Evolutionary conservation across 2,113 vertebrate species (phyloP).

Genomic region (Platysternon megacephalum): DNA sequence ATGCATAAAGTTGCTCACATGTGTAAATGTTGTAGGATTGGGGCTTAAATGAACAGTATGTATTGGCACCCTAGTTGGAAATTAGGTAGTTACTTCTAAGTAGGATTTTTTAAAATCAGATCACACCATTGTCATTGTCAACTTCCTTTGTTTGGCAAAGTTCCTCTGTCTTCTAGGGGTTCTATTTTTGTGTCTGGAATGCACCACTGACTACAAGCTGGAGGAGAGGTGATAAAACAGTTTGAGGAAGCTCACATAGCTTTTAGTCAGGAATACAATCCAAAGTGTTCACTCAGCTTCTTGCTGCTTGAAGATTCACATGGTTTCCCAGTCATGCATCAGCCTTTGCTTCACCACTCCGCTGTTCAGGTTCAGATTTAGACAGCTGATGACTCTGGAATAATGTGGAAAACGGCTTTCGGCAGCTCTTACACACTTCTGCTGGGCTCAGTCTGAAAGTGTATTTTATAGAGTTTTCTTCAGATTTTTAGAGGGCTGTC

Average conservation of each 20-base stretch:
- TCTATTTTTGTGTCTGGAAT: neutral
- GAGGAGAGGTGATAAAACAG: neutral
- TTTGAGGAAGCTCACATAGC: neutral
- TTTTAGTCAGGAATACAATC: neutral
- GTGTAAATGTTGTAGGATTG: neutral
- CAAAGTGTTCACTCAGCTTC: neutral
- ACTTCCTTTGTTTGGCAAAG: neutral
- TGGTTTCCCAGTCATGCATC: neutral
- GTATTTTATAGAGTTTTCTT: neutral
- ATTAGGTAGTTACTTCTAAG: accelerated
- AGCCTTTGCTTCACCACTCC: accelerated
- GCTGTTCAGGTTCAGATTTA: accelerated
- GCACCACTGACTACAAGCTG: neutral
- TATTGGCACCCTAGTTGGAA: neutral
- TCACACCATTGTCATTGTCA: neutral
- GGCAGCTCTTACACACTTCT: neutral
- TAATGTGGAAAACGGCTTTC: accelerated
- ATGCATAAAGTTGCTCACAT: accelerated
- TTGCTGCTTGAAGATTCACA: accelerated
- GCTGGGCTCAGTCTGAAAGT: neutral
- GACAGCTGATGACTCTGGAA: accelerated
- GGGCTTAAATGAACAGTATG: neutral
- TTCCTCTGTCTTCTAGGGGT: neutral
- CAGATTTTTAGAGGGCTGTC: neutral
- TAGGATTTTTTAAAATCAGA: neutral